Percentiles rank a stretch among this genome's conserved stretches.
Evolutionary conservation across 2,113 vertebrate genomes (phyloP).

Genomic region (Pardalotus punctatus): DNA sequence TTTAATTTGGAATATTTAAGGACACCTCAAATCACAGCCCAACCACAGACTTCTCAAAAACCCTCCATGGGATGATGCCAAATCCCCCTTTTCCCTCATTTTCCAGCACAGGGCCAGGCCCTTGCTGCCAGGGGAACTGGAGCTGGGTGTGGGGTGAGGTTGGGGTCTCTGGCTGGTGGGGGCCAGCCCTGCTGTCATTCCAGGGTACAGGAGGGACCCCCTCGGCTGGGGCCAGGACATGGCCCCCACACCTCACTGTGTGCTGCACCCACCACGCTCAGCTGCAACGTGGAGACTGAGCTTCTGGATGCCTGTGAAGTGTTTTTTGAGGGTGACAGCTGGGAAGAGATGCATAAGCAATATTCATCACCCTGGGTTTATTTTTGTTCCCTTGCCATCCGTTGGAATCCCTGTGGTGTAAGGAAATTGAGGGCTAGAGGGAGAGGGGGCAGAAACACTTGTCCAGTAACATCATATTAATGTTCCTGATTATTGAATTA

Average conservation of each 20-base stretch:
- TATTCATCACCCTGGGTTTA: not conserved
- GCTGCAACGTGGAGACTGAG: not conserved
- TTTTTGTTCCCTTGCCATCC: not conserved
- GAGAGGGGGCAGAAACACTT: not conserved
- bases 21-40: not conserved
- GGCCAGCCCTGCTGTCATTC: not conserved
- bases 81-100: not conserved
- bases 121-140: not conserved
- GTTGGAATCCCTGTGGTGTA: not conserved
- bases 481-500: not conserved
- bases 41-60: not conserved
- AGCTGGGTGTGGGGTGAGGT: not conserved
- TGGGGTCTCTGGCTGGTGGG: not conserved
- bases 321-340: not conserved
- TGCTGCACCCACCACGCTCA: fast-evolving
- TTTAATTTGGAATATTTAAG: not conserved
- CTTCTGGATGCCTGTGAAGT: not conserved
- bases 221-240: not conserved
- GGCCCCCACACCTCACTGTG: not conserved
- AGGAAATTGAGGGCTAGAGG: not conserved
- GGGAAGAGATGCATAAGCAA: not conserved
- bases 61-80: fast-evolving
- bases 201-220: not conserved
- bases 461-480: not conserved
- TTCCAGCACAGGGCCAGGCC: not conserved